Evolutionary conservation across 2,888 invertebrate species (phyloP).

Genomic region (Drosophila affinis): DNA sequence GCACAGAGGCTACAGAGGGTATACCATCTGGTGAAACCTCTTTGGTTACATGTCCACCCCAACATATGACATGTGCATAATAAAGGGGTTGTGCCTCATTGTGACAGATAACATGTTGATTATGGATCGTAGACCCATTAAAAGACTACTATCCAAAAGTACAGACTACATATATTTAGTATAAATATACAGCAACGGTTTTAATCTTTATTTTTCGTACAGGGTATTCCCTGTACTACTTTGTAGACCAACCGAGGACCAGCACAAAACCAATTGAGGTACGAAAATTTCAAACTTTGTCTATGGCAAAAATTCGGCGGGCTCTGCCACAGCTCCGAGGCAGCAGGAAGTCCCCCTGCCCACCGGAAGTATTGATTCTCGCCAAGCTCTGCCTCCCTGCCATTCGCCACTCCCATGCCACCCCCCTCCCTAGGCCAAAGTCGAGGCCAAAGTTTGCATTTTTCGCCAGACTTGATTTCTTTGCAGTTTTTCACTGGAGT

Average conservation of each 20-base stretch:
- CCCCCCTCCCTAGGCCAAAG: conserved; percentile 4
- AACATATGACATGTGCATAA: no score
- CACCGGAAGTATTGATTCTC: conserved; percentile 73
- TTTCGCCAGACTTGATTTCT: conserved; percentile 59
- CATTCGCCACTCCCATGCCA: background rate
- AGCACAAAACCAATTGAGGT: conserved; percentile 66
- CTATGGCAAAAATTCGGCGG: conserved; percentile 38
- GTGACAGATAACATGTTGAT: no score
- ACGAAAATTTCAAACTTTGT: conserved; percentile 70
- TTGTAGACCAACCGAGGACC: conserved; percentile 1
- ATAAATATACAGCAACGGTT: no score
- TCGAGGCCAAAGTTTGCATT: conserved; percentile 59
- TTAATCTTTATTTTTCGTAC: no score
- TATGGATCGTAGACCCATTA: no score
- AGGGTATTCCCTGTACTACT: background rate
- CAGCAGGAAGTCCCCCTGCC: conserved; percentile 19
- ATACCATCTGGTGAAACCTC: background rate
- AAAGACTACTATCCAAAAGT: no score
- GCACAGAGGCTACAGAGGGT: background rate
- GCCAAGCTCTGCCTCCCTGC: conserved; percentile 25
- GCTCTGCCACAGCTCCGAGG: conserved; percentile 16
- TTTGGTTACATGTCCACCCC: background rate
- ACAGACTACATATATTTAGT: no score
- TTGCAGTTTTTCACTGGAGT: conserved; percentile 63
- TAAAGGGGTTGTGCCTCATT: no score